Percentiles rank a stretch among this genome's conserved stretches.
Evolutionary conservation across 37 sponge, comb jelly and placozoan genomes (phyloP).

Genomic region (Mnemiopsis leidyi): DNA sequence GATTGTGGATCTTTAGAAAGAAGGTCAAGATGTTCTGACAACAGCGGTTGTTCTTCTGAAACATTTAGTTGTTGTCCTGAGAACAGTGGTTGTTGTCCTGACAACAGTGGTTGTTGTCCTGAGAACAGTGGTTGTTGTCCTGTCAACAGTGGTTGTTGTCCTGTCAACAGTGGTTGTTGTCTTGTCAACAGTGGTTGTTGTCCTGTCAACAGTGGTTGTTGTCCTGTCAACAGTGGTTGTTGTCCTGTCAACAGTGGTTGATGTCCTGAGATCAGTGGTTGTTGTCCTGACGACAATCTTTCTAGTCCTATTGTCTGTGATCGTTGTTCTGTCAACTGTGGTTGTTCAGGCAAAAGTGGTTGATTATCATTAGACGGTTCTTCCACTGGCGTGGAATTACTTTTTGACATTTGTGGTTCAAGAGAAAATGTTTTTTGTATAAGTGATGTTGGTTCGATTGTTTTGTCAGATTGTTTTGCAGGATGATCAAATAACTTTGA

Average conservation of each 20-base stretch:
- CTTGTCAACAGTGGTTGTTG: not conserved
- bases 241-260: not conserved
- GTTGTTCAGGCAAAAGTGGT: not conserved
- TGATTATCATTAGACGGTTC: too few species aligned
- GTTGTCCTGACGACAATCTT: not conserved
- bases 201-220: not conserved
- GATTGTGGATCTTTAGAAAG: too few species aligned
- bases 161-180: not conserved
- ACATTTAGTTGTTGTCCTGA: too few species aligned
- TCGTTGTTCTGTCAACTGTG: not conserved
- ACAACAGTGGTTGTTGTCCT: not conserved
- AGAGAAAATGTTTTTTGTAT: too few species aligned
- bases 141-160: not conserved
- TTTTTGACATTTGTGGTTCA: too few species aligned
- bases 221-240: not conserved
- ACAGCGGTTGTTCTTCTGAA: too few species aligned
- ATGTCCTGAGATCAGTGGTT: not conserved
- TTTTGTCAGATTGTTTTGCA: too few species aligned
- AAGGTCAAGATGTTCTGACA: too few species aligned
- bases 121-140: not conserved
- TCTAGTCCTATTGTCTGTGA: not conserved
- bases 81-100: not conserved
- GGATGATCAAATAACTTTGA: too few species aligned
- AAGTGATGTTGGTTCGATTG: too few species aligned
- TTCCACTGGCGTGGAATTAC: too few species aligned